phyloP scores from a whole-genome alignment of 1,140 invertebrate genomes.

The Drosophila truncata region DNA sequence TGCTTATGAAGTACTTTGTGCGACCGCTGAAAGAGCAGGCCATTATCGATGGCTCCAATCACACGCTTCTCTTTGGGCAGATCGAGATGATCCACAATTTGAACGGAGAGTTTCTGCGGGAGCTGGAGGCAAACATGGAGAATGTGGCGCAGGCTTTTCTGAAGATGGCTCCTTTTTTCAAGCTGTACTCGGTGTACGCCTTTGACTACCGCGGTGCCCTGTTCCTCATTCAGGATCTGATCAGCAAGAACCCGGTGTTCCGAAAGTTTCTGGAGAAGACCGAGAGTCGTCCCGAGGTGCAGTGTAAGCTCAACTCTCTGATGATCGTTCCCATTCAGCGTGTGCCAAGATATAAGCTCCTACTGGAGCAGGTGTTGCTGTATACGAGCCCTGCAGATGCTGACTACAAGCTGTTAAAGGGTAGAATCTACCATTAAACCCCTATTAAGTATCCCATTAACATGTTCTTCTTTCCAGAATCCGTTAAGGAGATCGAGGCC shows the following conservation, averaged over 20 bases:
- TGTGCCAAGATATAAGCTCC: constrained; percentile 90
- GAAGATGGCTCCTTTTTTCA: constrained; percentile 91
- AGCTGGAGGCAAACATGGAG: constrained; percentile 87
- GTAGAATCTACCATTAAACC: constrained; percentile 57
- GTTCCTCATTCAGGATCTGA: constrained; percentile 87
- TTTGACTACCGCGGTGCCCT: constrained; percentile 90
- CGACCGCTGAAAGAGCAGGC: constrained; percentile 88
- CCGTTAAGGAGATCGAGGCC: constrained; percentile 89
- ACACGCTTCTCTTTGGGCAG: constrained; percentile 89
- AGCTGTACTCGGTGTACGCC: constrained; percentile 92
- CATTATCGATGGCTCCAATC: constrained; percentile 87
- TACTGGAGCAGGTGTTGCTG: constrained; percentile 89
- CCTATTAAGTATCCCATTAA: background rate
- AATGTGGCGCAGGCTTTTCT: constrained; percentile 89
- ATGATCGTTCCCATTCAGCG: constrained; percentile 92
- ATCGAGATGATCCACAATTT: constrained; percentile 90
- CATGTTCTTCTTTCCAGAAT: constrained; percentile 84
- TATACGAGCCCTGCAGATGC: constrained; percentile 88
- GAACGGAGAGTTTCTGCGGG: constrained; percentile 89
- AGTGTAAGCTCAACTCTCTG: constrained; percentile 89
- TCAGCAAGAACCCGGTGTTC: constrained; percentile 87
- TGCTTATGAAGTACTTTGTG: constrained; percentile 90
- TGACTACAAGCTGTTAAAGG: constrained; percentile 87
- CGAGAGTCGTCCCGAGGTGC: constrained; percentile 90
- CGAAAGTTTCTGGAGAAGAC: constrained; percentile 88